phyloP scores from a whole-genome alignment of 1,140 invertebrate genomes.

The Saccostrea glomerata region DNA sequence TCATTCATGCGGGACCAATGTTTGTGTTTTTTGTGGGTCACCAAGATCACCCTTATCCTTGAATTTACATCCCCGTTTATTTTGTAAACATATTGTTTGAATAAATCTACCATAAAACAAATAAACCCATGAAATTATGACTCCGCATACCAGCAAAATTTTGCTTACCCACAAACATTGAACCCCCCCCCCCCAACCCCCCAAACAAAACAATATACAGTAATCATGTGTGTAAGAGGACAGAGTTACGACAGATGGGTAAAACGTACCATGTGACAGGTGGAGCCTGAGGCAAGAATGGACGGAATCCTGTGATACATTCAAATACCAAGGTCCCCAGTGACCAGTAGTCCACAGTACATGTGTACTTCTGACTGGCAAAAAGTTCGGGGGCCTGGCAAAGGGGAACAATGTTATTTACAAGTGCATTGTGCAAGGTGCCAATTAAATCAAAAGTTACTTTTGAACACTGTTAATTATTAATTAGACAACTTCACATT shows the following conservation, averaged over 20 bases:
- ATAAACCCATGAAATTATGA: too few relatives aligned
- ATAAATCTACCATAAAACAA: too few relatives aligned
- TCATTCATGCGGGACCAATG: too few relatives aligned
- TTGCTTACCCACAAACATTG: too few relatives aligned
- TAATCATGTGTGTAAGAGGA: too few relatives aligned
- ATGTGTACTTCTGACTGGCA: constrained; percentile 83
- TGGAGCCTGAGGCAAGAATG: constrained; percentile 85
- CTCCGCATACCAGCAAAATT: too few relatives aligned
- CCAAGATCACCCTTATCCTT: too few relatives aligned
- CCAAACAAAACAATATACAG: too few relatives aligned
- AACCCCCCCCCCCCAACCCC: too few relatives aligned
- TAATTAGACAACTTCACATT: not conserved
- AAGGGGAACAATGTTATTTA: not conserved
- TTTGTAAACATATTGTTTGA: too few relatives aligned
- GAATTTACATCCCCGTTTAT: too few relatives aligned
- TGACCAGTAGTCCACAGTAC: constrained; percentile 94
- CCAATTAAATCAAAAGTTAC: not conserved
- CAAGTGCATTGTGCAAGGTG: not conserved
- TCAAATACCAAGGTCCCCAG: constrained; percentile 92
- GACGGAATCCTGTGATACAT: constrained; percentile 88
- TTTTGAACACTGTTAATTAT: not conserved
- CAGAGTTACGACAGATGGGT: not conserved
- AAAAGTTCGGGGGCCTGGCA: constrained; percentile 80
- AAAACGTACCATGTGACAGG: constrained; percentile 81
- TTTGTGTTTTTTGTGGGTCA: too few relatives aligned